Evolutionary conservation across 2,888 invertebrate genomes (phyloP).

Genomic region (Chrysopilus asiliformis): DNA sequence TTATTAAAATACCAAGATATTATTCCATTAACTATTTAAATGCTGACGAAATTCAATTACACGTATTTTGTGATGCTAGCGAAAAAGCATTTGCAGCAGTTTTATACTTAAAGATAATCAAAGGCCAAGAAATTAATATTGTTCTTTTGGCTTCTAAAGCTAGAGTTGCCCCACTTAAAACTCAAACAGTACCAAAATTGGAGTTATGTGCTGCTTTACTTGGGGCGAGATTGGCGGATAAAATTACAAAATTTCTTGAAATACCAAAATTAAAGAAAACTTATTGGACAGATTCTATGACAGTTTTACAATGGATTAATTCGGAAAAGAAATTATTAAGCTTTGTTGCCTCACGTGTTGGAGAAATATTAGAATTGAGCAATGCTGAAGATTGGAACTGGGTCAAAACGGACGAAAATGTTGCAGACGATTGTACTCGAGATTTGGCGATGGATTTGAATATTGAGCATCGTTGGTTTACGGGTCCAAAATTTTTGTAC

Average conservation of each 20-base stretch:
- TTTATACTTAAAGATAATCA: neutral
- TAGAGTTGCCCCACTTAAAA: neutral
- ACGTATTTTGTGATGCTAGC: constrained; percentile 1
- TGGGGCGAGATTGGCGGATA: neutral
- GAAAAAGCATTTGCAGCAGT: constrained; percentile 1
- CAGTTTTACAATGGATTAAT: neutral
- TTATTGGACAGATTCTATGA: neutral
- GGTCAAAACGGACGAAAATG: too few relatives aligned
- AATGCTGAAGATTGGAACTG: too few relatives aligned
- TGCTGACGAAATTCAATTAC: neutral
- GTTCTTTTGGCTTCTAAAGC: neutral
- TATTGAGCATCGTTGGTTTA: too few relatives aligned
- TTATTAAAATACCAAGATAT: neutral
- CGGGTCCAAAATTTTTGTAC: too few relatives aligned
- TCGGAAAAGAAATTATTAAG: neutral
- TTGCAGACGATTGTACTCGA: too few relatives aligned
- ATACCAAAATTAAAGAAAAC: neutral
- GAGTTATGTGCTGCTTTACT: neutral
- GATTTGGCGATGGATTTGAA: too few relatives aligned
- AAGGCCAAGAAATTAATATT: neutral
- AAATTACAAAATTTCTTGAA: neutral
- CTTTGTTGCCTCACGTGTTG: neutral
- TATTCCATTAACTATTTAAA: neutral
- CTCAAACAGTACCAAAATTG: neutral
- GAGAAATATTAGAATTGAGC: too few relatives aligned